Percentiles rank a stretch among this genome's conserved stretches.
Evolutionary conservation across 2,113 vertebrate species (phyloP).

Genomic region (Gobius niger): DNA sequence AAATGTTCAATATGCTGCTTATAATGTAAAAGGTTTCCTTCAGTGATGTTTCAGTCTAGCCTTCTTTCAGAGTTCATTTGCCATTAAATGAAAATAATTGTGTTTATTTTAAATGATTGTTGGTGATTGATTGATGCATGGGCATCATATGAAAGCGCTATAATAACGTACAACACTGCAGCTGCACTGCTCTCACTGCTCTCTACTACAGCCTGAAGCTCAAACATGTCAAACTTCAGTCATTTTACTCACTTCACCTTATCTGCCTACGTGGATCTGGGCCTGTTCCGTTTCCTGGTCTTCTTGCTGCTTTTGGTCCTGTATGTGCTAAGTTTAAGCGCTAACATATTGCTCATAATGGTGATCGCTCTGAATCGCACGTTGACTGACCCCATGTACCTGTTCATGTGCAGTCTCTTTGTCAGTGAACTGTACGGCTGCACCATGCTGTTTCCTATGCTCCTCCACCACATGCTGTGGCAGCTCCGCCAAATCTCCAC

Average conservation of each 20-base stretch:
- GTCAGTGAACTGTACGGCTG: neutral
- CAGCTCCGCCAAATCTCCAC: neutral
- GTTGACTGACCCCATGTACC: neutral
- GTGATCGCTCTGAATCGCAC: neutral
- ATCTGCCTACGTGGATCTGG: neutral
- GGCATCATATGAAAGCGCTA: neutral
- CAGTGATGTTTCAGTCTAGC: too few species aligned
- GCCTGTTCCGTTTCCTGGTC: neutral
- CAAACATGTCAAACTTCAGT: neutral
- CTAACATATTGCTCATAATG: neutral
- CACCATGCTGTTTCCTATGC: constrained; percentile 5
- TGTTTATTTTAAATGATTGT: too few species aligned
- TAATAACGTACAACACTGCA: neutral
- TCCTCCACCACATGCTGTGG: neutral
- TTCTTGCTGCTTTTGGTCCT: neutral
- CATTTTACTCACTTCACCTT: neutral
- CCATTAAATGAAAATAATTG: too few species aligned
- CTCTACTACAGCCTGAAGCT: neutral
- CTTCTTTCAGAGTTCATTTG: too few species aligned
- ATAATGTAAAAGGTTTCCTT: too few species aligned
- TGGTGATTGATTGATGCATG: neutral
- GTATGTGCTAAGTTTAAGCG: neutral
- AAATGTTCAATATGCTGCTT: too few species aligned
- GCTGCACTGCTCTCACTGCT: neutral
- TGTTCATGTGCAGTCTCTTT: constrained; percentile 3